Evolutionary conservation across 1,140 invertebrate genomes (phyloP).

Genomic region (Nasonia longicornis): DNA sequence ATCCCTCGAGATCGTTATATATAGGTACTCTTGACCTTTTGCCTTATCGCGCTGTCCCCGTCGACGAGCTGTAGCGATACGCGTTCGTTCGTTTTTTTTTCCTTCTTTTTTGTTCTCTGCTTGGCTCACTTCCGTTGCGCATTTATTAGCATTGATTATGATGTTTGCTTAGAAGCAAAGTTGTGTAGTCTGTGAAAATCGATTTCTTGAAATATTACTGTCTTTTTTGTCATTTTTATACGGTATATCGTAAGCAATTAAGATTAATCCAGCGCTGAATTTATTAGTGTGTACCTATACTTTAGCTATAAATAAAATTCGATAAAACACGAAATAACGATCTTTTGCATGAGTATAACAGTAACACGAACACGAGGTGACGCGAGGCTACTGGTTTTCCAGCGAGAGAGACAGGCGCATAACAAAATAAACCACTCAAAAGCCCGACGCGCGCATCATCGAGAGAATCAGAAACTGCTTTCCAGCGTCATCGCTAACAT

Average conservation of each 20-base stretch:
- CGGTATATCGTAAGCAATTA: neutral
- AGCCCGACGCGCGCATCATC: neutral
- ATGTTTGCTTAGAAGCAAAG: slow-evolving; percentile 26
- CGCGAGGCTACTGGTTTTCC: neutral
- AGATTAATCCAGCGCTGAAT: neutral
- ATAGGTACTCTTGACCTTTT: slow-evolving; percentile 29
- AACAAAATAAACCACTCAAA: neutral
- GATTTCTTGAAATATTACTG: neutral
- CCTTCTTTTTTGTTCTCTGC: slow-evolving; percentile 7
- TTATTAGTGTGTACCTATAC: neutral
- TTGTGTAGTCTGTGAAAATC: slow-evolving; percentile 12
- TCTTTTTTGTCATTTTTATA: neutral
- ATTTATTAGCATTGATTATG: slow-evolving; percentile 5
- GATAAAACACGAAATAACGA: neutral
- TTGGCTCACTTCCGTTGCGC: neutral
- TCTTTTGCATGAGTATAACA: neutral
- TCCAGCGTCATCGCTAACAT: neutral
- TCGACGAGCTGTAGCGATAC: slow-evolving; percentile 1
- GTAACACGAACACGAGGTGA: neutral
- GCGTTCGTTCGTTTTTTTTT: slow-evolving; percentile 5
- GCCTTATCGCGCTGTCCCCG: slow-evolving; percentile 38
- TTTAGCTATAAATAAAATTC: neutral
- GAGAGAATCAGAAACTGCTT: neutral
- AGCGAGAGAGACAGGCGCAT: neutral
- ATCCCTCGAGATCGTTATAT: slow-evolving; percentile 3